Evolutionary conservation across 1,140 invertebrate species (phyloP), one percentile per base, ranked within the genome.

Genomic region (Centruroides vittatus): DNA sequence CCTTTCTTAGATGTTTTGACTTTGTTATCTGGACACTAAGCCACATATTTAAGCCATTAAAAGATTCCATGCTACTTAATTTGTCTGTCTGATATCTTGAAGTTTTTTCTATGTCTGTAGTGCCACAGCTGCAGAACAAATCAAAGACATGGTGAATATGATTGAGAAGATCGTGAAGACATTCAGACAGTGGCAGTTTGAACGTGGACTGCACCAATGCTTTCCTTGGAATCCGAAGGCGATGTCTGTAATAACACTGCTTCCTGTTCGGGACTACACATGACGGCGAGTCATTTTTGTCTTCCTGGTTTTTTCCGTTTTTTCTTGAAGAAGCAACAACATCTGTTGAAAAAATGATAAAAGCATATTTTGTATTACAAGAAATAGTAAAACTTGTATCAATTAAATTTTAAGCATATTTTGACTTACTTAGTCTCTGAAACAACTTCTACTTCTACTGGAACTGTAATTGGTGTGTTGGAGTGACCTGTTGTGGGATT

Each of bases 401-500:
- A 41, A 41, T 41, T 41, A 41, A 41, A 41, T 8, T 6, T 8
- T 6, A 41, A 41, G 8, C 53, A 48, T 58, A 23, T 41, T 41
- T 8, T 41, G 59, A 72, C 76, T 67, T 74, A 79, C 78, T 78
- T 79, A 62, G 77, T 78, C 69, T 78, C 77, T 62, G 77, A 76
- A 46, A 75, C 73, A 55, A 92, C 85, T 73, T 96, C 93, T 50
- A 93, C 86, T 80, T 96, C 93, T 74, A 88, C 86, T 67, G 85
- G 85, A 72, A 87, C 86, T 63, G 91, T 93, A 72, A 96, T 95
- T 62, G 92, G 93, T 67, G 92, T 94, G 76, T 95, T 95, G 71
- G 91, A 95, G 77, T 95, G 92, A 58, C 91, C 93, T 68, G 89
- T 92, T 54, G 88, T 92, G 35, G 91, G 92, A 78, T 97, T 93